Base-by-base conservation (phyloP, 2,113 vertebrate species). In the Bucco capensis region DNA sequence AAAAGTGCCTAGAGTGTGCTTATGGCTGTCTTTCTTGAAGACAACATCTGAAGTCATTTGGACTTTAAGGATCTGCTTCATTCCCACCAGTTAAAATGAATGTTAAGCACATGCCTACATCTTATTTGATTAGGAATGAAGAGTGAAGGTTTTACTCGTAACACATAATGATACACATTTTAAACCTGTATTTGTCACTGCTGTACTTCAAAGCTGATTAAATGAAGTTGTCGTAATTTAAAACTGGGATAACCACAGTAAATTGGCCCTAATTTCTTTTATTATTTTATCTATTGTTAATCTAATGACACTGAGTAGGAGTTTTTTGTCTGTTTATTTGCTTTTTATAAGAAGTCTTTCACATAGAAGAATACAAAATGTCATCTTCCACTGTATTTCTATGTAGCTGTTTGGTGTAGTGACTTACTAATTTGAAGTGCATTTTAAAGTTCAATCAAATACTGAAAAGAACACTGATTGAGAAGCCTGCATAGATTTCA, bases 401-500 rank as follows among this genome's bases (percentile, higher is more conserved):
- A 28, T 92, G 78, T 92, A 80, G 89, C 78, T 94, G 71, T 95
- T 92, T 92, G 56, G 66, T 71, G 86, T 93, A 92, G 56, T 71
- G 66, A 90, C 71, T 96, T 92, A 87, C 50, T 93, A 93, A 95
- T 95, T 93, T 94, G 92, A 87, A 95, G 65, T 49, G 6, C 60
- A 89, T 96, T 93, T 96, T 87, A 44, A 92, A 89, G 78, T 95
- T 94, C 92, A 94, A 95, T 86, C 83, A 88, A 92, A 83, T 73
- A 46, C 82, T 96, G 90, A 95, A 93, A 92, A 90, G 91, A 93
- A 88, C 92, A 89, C 83, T 96, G 89, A 93, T 95, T 92, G 93
- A 94, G 87, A 82, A 92, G 47, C 53, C 92, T 94, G 83, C 89
- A 96, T 92, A 96, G 88, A 95, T 96, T 95, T 94, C 89, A 94